Percentiles rank a stretch among this genome's conserved stretches.
These are phyloP conservation scores for Leucoraja ocellata DNA, from an alignment of 2,797 vertebrate genomes.

Conservation along the genomic window DNA sequence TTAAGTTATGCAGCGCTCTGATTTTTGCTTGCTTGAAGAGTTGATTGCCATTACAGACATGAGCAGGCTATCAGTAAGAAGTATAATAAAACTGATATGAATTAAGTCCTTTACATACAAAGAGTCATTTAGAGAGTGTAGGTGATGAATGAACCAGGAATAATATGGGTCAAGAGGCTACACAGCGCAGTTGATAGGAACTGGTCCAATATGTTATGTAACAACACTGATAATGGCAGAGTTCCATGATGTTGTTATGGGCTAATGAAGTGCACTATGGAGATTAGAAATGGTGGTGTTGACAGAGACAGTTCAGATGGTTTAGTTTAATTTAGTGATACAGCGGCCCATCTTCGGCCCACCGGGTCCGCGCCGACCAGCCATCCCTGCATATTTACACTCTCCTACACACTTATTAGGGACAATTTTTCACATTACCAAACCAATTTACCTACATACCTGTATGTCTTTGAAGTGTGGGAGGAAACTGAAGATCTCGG, in stretches of 20 bases:
- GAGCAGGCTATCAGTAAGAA: background rate
- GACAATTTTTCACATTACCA: too few species aligned
- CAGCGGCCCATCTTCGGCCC: too few species aligned
- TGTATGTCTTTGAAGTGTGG: too few species aligned
- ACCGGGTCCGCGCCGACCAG: too few species aligned
- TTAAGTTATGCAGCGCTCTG: background rate
- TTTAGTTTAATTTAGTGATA: background rate
- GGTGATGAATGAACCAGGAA: background rate
- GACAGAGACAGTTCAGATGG: background rate
- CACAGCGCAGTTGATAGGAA: background rate
- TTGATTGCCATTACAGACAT: background rate
- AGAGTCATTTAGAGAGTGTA: conserved; percentile 1
- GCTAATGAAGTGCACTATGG: background rate
- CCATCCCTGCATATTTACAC: too few species aligned
- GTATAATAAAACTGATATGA: conserved; percentile 23
- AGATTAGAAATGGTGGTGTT: background rate
- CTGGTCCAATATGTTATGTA: background rate
- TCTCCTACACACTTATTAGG: too few species aligned
- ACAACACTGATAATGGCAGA: background rate
- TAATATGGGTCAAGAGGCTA: background rate
- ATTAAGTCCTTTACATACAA: background rate
- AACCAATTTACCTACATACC: too few species aligned
- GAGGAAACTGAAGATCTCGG: too few species aligned
- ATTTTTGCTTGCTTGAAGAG: background rate
- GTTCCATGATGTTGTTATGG: background rate